Percentiles rank a stretch among this genome's conserved stretches.
These are phyloP conservation scores for Mus minutoides DNA, from an alignment of 2,797 vertebrate genomes.

Conservation along the genomic window DNA sequence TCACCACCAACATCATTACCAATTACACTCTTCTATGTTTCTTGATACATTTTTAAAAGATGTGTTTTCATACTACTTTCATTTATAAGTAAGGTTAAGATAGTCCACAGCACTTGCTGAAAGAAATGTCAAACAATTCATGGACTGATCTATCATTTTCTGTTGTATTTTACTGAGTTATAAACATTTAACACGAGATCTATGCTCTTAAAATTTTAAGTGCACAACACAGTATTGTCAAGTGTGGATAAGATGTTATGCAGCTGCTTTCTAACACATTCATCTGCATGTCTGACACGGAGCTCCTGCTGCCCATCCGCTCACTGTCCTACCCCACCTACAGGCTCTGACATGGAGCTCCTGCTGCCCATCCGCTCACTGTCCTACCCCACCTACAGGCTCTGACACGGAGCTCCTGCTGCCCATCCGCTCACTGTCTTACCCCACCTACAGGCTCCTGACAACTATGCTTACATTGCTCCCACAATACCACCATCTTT, in stretches of 20 bases:
- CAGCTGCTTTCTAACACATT: neutral
- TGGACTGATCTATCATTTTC: neutral
- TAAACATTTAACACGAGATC: neutral
- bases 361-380: no score
- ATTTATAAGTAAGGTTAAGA: conserved; percentile 2
- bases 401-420: neutral
- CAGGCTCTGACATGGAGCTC: no score
- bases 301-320: no score
- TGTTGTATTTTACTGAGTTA: neutral
- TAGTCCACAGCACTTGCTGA: neutral
- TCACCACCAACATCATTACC: neutral
- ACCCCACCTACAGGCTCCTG: accelerated
- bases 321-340: accelerated
- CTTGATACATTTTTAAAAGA: neutral
- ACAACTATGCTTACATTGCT: neutral
- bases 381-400: accelerated
- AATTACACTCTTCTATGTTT: conserved; percentile 20
- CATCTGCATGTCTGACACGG: neutral
- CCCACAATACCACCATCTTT: neutral
- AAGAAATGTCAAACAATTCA: neutral
- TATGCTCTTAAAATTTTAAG: neutral
- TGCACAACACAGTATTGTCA: neutral
- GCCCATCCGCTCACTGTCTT: no score
- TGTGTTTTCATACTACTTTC: neutral
- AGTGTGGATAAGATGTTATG: neutral